Conservation (phyloP, 37 sponge, comb jelly and placozoan genomes). For the Lycopodina hypogea region DNA sequence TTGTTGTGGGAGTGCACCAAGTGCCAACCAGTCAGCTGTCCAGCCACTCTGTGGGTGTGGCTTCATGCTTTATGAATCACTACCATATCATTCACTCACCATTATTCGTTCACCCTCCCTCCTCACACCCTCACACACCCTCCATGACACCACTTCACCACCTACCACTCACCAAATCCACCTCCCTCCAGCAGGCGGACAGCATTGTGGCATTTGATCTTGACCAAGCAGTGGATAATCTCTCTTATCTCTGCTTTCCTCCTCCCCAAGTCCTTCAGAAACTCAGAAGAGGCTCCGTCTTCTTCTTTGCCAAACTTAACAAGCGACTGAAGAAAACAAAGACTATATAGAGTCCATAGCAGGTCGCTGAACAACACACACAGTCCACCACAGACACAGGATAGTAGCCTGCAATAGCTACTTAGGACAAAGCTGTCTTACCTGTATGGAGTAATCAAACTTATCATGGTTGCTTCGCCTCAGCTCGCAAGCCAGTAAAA, state of each 20-base stretch:
- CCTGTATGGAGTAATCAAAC: not conserved
- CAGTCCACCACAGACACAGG: not conserved
- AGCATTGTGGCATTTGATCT: constrained; percentile 28
- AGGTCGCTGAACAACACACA: too few relatives aligned
- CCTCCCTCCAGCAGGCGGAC: constrained; percentile 1
- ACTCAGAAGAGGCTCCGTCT: not conserved
- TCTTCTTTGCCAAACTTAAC: constrained; percentile 2
- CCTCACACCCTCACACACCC: not conserved
- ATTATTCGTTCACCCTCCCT: too few relatives aligned
- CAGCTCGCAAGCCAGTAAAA: constrained; percentile 5
- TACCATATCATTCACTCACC: too few relatives aligned
- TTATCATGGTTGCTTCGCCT: not conserved
- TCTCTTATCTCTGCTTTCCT: constrained; percentile 1
- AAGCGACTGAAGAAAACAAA: not conserved
- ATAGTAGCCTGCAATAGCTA: not conserved
- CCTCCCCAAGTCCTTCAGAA: constrained; percentile 19
- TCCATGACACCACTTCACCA: not conserved
- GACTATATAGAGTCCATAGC: not conserved
- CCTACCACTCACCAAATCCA: constrained; percentile 13
- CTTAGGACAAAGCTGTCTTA: not conserved
- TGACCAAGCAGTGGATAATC: constrained; percentile 6
- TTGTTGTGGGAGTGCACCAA: too few relatives aligned
- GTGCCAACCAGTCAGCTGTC: too few relatives aligned
- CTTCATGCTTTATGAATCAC: too few relatives aligned
- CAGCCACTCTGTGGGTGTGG: too few relatives aligned